Evolutionary conservation across 1,140 invertebrate genomes (phyloP).

Genomic region (Helicorthomorpha holstii): DNA sequence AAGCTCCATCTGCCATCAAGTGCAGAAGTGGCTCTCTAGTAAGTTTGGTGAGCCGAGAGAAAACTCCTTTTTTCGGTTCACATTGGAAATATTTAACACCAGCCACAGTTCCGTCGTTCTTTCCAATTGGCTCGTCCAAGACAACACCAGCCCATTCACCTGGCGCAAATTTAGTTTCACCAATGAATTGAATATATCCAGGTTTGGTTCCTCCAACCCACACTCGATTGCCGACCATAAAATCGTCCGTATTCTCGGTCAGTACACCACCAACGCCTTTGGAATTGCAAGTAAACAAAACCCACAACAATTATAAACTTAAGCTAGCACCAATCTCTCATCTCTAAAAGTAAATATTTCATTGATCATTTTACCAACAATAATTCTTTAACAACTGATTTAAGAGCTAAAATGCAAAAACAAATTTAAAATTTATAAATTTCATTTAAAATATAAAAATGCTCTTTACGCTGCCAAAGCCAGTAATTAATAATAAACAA

Average conservation of each 20-base stretch:
- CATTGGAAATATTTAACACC: conserved; percentile 87
- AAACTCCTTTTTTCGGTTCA: conserved; percentile 79
- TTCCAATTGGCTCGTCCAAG: conserved; percentile 85
- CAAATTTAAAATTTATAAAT: too few species aligned
- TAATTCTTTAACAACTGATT: too few species aligned
- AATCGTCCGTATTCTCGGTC: conserved; percentile 81
- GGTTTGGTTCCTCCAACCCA: conserved; percentile 92
- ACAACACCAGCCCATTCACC: conserved; percentile 96
- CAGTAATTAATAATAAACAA: too few species aligned
- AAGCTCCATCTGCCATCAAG: conserved; percentile 2
- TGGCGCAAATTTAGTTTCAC: conserved; percentile 89
- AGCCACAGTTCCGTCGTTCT: conserved; percentile 91
- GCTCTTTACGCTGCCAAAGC: too few species aligned
- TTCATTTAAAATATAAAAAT: too few species aligned
- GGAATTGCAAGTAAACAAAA: too few species aligned
- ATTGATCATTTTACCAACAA: too few species aligned
- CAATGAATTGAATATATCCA: conserved; percentile 88
- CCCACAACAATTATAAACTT: too few species aligned
- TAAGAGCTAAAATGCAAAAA: too few species aligned
- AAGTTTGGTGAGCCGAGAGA: conserved; percentile 75
- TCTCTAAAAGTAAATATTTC: too few species aligned
- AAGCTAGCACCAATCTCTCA: too few species aligned
- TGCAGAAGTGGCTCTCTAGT: conserved; percentile 40
- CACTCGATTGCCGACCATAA: conserved; percentile 85
- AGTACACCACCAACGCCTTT: conserved; percentile 58